Evolutionary conservation across 2,888 invertebrate species (phyloP), one percentile per base, ranked within the genome.

Genomic region (Folsomia manolachei): DNA sequence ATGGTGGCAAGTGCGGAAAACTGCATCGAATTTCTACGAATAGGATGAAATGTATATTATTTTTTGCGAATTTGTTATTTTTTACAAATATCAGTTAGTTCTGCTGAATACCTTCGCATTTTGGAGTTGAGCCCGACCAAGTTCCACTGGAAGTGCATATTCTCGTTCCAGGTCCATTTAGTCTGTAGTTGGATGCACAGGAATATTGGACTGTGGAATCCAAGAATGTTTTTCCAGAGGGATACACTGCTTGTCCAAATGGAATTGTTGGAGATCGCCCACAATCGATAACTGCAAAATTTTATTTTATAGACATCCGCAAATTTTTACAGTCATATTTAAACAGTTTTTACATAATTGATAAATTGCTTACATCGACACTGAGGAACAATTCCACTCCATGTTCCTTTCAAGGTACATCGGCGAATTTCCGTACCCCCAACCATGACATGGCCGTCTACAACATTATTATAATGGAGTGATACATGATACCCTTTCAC

Each of bases 201-300:
- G 88, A 89, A 84, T 94, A 95, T 19, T 88, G 86, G 23, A 94
- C 90, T 79, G 91, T 88, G 81, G 94, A 94, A 75, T 90, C 91
- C 63, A 94, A 85, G 83, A 91, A 90, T 0, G 94, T 94, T n/a
- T 82, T 91, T 24, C 88, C 90, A 81, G 93, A 91, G 0, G 89
- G 84, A 80, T 95, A 77, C 2, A 71, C 89, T 0, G 90, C 87
- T 23, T 89, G 87, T 2, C 95, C 95, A 82, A 91, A 92, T 0
- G 90, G 88, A 79, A 94, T 84, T 0, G 93, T 89, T 1, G 91
- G 88, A 19, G 95, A 90, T 82, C 92, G 90, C 4, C 94, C 95
- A 83, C 95, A 95, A 82, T 95, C 94, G 75, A 95, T 89, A 83
- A 91, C 95, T 95, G n/a, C n/a, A n/a, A n/a, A n/a, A n/a, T n/a